Percentiles rank a stretch among this genome's conserved stretches.
Conservation (phyloP, 2,797 vertebrate genomes). For the Passerculus sandwichensis region DNA sequence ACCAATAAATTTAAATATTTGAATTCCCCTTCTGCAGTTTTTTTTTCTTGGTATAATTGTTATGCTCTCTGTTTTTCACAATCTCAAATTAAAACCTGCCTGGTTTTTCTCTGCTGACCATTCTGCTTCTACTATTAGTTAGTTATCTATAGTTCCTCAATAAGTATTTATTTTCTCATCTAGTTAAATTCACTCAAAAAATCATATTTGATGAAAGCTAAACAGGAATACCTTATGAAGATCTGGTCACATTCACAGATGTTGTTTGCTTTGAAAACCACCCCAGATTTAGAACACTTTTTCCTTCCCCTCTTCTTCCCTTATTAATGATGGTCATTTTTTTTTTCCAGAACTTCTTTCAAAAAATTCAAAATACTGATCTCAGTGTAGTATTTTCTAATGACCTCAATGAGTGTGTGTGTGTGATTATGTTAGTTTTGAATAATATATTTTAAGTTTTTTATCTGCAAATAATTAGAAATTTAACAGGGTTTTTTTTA, state of each 20-base stretch:
- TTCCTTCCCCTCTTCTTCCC: neutral
- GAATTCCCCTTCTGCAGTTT: rapidly evolving
- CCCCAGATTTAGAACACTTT: neutral
- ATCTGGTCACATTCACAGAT: neutral
- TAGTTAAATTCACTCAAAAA: neutral
- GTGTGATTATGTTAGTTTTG: neutral
- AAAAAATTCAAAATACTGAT: neutral
- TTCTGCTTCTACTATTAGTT: neutral
- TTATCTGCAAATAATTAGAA: neutral
- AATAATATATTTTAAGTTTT: neutral
- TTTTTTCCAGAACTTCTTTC: neutral
- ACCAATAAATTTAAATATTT: neutral
- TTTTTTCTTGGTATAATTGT: neutral
- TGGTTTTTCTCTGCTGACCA: neutral
- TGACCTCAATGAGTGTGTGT: neutral
- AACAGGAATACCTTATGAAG: neutral
- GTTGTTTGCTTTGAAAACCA: neutral
- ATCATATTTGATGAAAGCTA: neutral
- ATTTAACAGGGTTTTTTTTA: neutral
- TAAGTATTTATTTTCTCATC: neutral
- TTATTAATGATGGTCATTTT: neutral
- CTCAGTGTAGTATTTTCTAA: neutral
- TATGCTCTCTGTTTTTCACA: neutral
- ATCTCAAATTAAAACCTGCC: neutral
- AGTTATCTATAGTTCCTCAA: neutral